Conservation (phyloP, 2,888 invertebrate species). For the Pseudolycoriella hygida region DNA sequence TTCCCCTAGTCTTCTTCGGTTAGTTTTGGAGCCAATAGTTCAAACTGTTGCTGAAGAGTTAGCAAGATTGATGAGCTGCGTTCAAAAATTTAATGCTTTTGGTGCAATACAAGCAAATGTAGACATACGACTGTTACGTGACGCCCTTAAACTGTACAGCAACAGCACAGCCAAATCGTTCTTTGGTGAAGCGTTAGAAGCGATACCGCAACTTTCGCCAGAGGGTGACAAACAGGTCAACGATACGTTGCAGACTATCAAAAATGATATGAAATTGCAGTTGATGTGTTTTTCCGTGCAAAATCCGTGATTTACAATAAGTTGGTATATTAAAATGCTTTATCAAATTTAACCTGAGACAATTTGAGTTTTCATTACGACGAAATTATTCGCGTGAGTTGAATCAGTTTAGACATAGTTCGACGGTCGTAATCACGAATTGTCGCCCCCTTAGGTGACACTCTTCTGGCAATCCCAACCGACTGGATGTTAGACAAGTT, state of each 20-base stretch:
- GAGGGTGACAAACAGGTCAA: slow-evolving; percentile 45
- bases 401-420: no score
- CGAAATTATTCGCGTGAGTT: no score
- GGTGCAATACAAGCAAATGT: slow-evolving; percentile 65
- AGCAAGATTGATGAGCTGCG: slow-evolving; percentile 69
- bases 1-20: slow-evolving; percentile 58
- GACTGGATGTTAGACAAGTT: no score
- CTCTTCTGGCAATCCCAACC: no score
- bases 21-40: slow-evolving; percentile 57
- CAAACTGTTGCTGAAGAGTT: slow-evolving; percentile 88
- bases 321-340: no score
- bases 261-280: slow-evolving; percentile 49
- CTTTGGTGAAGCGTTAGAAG: slow-evolving; percentile 65
- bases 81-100: slow-evolving; percentile 45
- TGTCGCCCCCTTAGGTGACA: no score
- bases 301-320: slow-evolving; percentile 9
- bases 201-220: slow-evolving; percentile 46
- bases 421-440: no score
- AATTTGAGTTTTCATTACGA: no score
- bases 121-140: slow-evolving; percentile 51
- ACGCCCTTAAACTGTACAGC: slow-evolving; percentile 43
- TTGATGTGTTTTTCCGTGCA: slow-evolving; percentile 37
- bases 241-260: slow-evolving; percentile 40
- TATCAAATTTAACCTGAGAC: no score
- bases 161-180: slow-evolving; percentile 53